A percentile compares a stretch with the other conserved stretches of the same genome.
These are phyloP conservation scores for Aptenodytes forsteri DNA, from an alignment of 2,113 vertebrate species.

Conservation along the genomic window DNA sequence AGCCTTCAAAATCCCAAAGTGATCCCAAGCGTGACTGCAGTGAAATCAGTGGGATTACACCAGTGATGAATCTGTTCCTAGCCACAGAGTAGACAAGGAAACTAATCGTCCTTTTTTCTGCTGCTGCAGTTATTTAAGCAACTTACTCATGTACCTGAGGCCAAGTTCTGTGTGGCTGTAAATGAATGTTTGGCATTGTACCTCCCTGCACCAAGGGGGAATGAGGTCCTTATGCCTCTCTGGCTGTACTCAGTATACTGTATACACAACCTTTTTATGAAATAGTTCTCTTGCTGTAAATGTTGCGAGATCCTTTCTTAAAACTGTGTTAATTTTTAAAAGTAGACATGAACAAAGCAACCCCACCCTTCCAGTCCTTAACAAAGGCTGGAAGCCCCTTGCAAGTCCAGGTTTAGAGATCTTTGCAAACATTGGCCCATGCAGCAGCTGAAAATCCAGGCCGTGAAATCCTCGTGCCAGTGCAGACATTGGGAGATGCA, in stretches of 20 bases:
- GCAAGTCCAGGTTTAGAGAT: not conserved
- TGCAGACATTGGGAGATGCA: not conserved
- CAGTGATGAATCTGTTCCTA: not conserved
- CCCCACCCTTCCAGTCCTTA: not conserved
- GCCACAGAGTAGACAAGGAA: not conserved
- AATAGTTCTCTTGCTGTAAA: not conserved
- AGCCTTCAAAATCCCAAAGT: not conserved
- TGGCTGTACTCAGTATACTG: not conserved
- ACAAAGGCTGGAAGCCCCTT: not conserved
- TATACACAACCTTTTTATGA: not conserved
- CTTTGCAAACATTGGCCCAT: not conserved
- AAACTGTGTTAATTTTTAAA: not conserved
- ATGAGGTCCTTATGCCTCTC: not conserved
- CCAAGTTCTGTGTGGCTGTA: not conserved
- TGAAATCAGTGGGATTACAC: not conserved
- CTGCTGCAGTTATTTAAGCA: not conserved
- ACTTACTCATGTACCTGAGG: not conserved
- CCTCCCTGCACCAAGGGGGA: not conserved
- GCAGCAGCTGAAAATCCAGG: not conserved
- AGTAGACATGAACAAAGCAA: not conserved
- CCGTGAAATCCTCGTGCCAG: accelerated
- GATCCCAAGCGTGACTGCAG: not conserved
- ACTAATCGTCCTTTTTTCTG: not conserved
- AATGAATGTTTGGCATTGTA: not conserved
- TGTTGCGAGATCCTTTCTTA: not conserved